These are phyloP conservation scores for Manis pentadactyla DNA, from an alignment of 2,797 vertebrate species.

Conservation along the genomic window DNA sequence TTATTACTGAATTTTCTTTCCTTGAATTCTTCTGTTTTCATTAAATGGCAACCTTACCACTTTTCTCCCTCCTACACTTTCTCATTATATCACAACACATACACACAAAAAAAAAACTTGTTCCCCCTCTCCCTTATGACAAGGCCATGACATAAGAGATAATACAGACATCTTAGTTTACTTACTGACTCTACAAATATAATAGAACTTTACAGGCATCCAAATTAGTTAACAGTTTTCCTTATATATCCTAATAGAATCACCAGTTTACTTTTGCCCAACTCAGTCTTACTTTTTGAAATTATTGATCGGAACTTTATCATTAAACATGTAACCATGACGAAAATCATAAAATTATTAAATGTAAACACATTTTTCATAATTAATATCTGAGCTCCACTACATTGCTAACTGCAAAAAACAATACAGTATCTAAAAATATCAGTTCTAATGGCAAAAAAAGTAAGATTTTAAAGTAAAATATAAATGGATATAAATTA, in stretches of 20 bases:
- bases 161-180: neutral
- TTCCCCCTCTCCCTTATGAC: neutral
- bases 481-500: conserved; percentile 85
- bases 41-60: neutral
- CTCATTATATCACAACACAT: neutral
- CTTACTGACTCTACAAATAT: neutral
- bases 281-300: conserved; percentile 54
- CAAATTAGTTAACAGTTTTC: neutral
- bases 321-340: conserved; percentile 41
- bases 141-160: neutral
- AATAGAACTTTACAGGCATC: neutral
- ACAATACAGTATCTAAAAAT: neutral
- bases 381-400: neutral
- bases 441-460: neutral
- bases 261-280: conserved; percentile 59
- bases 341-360: conserved; percentile 29
- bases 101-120: neutral
- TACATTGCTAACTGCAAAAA: conserved; percentile 24
- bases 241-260: conserved; percentile 1
- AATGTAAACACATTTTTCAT: neutral
- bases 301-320: conserved; percentile 69
- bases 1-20: neutral
- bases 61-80: neutral
- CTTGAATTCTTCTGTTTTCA: neutral
- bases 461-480: conserved; percentile 30